A percentile compares a stretch with the other conserved stretches of the same genome.
Conservation (phyloP, 1,140 invertebrate genomes). For the Liolophura sinensis region DNA sequence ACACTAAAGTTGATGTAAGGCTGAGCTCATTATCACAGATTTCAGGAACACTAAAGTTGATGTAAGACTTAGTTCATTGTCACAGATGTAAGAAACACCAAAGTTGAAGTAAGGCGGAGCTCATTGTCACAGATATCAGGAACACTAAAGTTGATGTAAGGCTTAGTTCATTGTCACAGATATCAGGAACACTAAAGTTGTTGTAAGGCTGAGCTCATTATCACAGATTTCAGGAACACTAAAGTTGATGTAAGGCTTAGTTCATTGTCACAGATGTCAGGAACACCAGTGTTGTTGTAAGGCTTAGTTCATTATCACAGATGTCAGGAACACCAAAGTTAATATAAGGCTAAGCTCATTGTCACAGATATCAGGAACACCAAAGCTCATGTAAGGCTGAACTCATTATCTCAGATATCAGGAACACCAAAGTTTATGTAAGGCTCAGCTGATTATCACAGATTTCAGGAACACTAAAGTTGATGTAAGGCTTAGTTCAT, state of each 20-base stretch:
- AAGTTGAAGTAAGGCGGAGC: conserved; percentile 49
- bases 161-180: conserved; percentile 49
- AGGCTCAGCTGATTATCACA: too few relatives aligned
- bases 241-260: conserved; percentile 49
- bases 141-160: conserved; percentile 49
- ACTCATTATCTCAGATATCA: conserved; percentile 48
- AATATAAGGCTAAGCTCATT: too few relatives aligned
- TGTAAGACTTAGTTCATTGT: too few relatives aligned
- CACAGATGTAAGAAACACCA: conserved; percentile 46
- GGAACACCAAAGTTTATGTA: conserved; percentile 47
- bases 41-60: conserved; percentile 47
- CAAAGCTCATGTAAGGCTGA: conserved; percentile 46
- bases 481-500: too few relatives aligned
- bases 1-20: conserved; percentile 49
- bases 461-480: conserved; percentile 48
- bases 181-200: conserved; percentile 45
- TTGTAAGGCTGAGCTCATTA: too few relatives aligned
- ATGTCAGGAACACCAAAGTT: conserved; percentile 46
- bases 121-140: conserved; percentile 47
- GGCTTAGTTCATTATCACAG: too few relatives aligned
- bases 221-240: conserved; percentile 47
- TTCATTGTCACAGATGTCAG: conserved; percentile 48
- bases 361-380: conserved; percentile 49
- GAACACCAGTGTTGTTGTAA: conserved; percentile 47
- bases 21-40: conserved; percentile 47